Conservation (phyloP, 2,888 invertebrate species). For the Philonicus albiceps region DNA sequence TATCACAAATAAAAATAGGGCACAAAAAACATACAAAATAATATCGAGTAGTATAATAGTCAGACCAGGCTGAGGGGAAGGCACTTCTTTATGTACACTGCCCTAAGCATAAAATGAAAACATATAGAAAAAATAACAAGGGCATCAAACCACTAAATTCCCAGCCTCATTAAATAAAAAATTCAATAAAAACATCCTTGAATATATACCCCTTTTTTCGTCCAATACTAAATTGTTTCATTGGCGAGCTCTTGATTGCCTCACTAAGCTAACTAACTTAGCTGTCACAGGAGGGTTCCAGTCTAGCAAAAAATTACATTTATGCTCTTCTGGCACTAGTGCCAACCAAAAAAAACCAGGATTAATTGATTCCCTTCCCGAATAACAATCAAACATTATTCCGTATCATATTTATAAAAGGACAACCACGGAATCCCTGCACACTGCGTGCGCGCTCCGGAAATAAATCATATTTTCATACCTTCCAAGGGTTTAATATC, state of each 20-base stretch:
- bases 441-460: not conserved
- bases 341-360: not conserved
- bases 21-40: not conserved
- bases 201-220: not conserved
- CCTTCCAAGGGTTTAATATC: slow-evolving; percentile 31
- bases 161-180: not conserved
- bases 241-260: not conserved
- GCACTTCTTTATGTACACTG: not conserved
- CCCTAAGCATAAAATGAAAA: not conserved
- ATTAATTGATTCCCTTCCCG: not conserved
- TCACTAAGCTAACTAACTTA: not conserved
- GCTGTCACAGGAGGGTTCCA: not conserved
- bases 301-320: no score
- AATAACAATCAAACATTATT: not conserved
- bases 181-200: not conserved
- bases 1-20: slow-evolving; percentile 36
- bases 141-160: not conserved
- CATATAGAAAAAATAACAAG: not conserved
- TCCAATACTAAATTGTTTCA: not conserved
- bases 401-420: not conserved
- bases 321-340: not conserved
- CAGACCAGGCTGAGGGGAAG: not conserved
- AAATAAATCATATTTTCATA: slow-evolving; percentile 19
- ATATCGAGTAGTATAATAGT: not conserved
- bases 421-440: not conserved